Evolutionary conservation across 2,113 vertebrate species (phyloP), one percentile per base, ranked within the genome.

Genomic region (Gnathonemus longibarbis): DNA sequence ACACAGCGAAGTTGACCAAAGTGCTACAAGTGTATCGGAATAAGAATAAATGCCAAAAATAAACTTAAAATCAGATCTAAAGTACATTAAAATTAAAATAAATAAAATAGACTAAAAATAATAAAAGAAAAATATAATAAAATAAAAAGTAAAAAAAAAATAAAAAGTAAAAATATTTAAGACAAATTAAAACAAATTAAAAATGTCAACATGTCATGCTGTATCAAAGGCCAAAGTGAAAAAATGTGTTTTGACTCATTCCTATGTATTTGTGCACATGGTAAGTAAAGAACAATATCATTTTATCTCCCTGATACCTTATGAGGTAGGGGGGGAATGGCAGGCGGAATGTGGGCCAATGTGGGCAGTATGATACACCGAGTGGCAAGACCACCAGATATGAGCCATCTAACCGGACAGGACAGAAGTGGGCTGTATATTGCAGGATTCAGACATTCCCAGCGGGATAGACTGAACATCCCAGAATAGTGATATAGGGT

Each of bases 381-480:
- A 84, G 39, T 8, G 4, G 45, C 48, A 48, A 11, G 83, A 24
- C 45, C 48, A n/a, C 9, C 48, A 86, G 15, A 86, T 19, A 27
- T 13, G 48, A 48, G 48, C 84, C 74, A n/a, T 31, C 48, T 50
- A 50, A 27, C 48, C 1, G 3, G 46, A 3, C 84, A 27, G 46
- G n/a, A 50, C 13, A 11, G n/a, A 50, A 50, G 45, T n/a, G 48
- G 48, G 84, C 5, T 24, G 83, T n/a, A 27, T 86, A 46, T 49
- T 27, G 19, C 27, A 86, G 45, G 84, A 87, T 87, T 87, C 86
- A 31, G 27, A 87, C 86, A 87, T 31, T 87, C 50, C 52, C 27
- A 53, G 49, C 50, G 15, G 50, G 50, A 15, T 53, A 35, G 27
- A 56, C 52, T 87, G 27, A 87, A 80, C 35, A 80, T 17, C 49